phyloP scores from a whole-genome alignment of 2,797 vertebrate genomes.

The Microcaecilia unicolor region DNA sequence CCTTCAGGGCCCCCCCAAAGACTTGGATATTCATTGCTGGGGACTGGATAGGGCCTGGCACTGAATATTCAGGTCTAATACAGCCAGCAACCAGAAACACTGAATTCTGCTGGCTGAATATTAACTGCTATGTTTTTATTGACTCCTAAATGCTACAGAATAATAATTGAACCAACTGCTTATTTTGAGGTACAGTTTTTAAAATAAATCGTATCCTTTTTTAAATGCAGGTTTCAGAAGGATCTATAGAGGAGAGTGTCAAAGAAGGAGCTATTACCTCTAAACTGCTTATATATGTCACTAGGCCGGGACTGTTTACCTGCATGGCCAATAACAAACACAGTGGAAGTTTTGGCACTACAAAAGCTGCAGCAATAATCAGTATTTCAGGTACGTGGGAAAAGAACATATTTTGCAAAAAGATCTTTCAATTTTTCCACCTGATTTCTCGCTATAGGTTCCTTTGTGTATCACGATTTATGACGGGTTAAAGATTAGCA shows the following conservation, averaged over 20 bases:
- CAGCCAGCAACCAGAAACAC: too few species aligned
- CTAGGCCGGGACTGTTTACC: constrained; percentile 82
- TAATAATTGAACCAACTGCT: too few species aligned
- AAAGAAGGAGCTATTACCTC: constrained; percentile 77
- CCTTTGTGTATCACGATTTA: background rate
- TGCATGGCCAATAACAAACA: constrained; percentile 88
- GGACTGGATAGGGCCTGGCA: too few species aligned
- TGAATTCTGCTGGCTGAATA: too few species aligned
- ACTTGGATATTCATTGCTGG: too few species aligned
- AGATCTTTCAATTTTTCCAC: background rate
- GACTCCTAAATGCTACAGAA: too few species aligned
- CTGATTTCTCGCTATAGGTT: background rate
- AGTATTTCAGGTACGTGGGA: constrained; percentile 69
- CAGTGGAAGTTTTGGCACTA: constrained; percentile 76
- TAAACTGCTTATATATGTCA: constrained; percentile 69
- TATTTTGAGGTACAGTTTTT: too few species aligned
- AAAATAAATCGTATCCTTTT: too few species aligned
- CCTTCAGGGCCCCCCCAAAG: too few species aligned
- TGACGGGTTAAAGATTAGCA: constrained; percentile 3
- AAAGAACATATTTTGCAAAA: background rate
- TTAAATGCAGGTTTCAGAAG: constrained; percentile 65
- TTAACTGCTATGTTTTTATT: too few species aligned
- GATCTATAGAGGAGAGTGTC: constrained; percentile 74
- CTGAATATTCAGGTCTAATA: too few species aligned
- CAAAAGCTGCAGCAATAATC: constrained; percentile 81